Evolutionary conservation across 1,140 invertebrate species (phyloP).

Genomic region (Coelopa frigida): DNA sequence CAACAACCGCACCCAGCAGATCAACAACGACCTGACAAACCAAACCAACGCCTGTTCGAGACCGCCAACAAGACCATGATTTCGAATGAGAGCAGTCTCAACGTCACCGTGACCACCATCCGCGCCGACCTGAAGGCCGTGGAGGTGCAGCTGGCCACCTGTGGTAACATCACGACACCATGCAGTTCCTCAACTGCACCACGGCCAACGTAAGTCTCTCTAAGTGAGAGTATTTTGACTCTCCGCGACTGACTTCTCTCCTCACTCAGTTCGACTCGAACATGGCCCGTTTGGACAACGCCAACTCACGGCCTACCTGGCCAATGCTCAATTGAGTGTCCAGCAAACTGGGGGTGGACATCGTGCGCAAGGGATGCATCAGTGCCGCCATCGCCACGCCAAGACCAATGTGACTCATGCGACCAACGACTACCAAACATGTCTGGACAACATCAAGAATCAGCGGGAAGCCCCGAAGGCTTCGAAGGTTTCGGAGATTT

Average conservation of each 20-base stretch:
- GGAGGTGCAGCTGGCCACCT: constrained; percentile 4
- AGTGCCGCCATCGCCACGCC: constrained; percentile 1
- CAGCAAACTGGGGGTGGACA: neutral
- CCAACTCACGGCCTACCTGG: neutral
- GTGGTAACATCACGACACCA: neutral
- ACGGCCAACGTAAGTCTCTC: neutral
- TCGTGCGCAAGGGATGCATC: neutral
- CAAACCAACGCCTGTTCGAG: constrained; percentile 8
- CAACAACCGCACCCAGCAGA: constrained; percentile 3
- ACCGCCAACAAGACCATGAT: constrained; percentile 2
- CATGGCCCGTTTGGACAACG: neutral
- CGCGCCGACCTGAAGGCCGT: neutral
- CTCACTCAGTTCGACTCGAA: constrained; percentile 2
- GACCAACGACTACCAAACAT: constrained; percentile 4
- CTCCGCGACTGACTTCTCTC: neutral
- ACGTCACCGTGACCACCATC: neutral
- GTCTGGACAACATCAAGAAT: no score
- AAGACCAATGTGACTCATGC: constrained; percentile 4
- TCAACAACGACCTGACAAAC: constrained; percentile 5
- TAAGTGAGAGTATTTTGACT: no score
- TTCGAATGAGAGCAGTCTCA: neutral
- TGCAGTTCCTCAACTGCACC: neutral
- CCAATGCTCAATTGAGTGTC: constrained; percentile 1
- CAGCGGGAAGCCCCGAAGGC: no score
- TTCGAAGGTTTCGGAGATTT: no score